Conservation (phyloP, 2,888 invertebrate species). For the Lasioglossum oenotherae region DNA sequence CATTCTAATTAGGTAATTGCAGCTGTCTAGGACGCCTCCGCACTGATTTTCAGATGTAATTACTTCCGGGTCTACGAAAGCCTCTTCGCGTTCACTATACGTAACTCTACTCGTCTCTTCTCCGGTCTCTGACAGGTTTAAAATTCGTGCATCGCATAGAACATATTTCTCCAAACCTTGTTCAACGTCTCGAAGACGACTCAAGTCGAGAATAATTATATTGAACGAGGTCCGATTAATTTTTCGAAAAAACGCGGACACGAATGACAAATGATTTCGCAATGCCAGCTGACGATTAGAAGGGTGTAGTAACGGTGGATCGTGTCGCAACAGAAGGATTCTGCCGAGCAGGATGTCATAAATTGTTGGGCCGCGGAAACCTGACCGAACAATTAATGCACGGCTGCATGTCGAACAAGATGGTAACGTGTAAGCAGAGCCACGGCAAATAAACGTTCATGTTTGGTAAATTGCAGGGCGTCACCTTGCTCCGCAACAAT, state of each 20-base stretch:
- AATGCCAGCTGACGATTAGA: not conserved
- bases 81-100: not conserved
- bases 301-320: not conserved
- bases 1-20: slow-evolving; percentile 60
- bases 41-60: slow-evolving; percentile 54
- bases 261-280: not conserved
- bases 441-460: slow-evolving; percentile 3
- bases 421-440: not conserved
- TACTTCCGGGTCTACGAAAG: slow-evolving; percentile 30
- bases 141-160: not conserved
- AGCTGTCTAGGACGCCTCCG: slow-evolving; percentile 60
- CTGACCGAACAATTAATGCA: slow-evolving; percentile 11
- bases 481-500: slow-evolving; percentile 17
- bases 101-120: not conserved
- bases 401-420: not conserved
- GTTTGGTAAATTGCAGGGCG: slow-evolving; percentile 18
- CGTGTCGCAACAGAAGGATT: not conserved
- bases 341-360: not conserved
- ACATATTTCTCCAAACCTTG: not conserved
- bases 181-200: too few species aligned
- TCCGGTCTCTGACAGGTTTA: not conserved
- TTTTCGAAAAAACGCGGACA: not conserved
- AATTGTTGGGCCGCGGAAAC: not conserved
- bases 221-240: not conserved
- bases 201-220: not conserved